A percentile compares a stretch with the other conserved stretches of the same genome.
Conservation (phyloP, 2,113 vertebrate genomes). For the Aegithalos caudatus region DNA sequence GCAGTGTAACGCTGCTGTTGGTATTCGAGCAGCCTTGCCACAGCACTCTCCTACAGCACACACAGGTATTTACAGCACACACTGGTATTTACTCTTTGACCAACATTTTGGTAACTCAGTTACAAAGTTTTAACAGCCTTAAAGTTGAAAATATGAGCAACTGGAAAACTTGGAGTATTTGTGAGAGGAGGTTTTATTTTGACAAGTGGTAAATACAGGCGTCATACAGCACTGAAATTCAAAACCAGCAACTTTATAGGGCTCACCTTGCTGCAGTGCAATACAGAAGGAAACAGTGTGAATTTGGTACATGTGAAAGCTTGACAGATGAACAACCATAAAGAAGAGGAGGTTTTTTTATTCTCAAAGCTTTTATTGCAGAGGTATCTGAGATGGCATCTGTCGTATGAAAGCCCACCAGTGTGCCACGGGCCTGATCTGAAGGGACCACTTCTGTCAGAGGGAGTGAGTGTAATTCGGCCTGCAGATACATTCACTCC, state of each 20-base stretch:
- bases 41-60: neutral
- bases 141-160: neutral
- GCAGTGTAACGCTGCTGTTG: neutral
- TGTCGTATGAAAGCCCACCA: neutral
- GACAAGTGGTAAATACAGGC: neutral
- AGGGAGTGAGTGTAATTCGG: neutral
- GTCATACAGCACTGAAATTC: neutral
- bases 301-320: neutral
- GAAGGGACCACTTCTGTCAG: neutral
- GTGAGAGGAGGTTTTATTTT: neutral
- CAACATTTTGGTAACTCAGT: neutral
- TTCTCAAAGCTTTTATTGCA: neutral
- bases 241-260: neutral
- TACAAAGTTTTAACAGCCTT: neutral
- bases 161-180: neutral
- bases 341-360: neutral
- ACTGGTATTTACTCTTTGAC: neutral
- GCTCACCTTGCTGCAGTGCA: neutral
- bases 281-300: neutral
- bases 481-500: neutral
- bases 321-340: neutral
- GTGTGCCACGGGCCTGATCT: neutral
- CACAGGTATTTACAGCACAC: neutral
- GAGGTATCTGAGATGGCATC: neutral
- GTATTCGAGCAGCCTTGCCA: neutral